These are phyloP conservation scores for Agonopterix alstromeriana DNA, from an alignment of 2,888 invertebrate species.

Conservation along the genomic window DNA sequence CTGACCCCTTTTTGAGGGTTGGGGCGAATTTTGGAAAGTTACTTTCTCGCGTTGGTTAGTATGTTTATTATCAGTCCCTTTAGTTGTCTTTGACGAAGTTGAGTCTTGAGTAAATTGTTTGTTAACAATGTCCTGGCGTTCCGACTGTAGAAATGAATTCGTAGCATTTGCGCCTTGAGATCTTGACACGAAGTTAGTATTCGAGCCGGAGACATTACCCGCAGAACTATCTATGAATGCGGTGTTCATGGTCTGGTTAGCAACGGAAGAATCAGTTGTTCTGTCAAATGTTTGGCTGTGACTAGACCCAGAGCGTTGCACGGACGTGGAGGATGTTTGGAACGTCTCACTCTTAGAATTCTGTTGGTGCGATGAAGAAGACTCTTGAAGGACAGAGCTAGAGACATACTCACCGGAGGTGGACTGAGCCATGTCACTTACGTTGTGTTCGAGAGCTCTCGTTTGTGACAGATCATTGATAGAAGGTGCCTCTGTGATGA, in stretches of 20 bases:
- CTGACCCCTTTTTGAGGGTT: slow-evolving; percentile 40
- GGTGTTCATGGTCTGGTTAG: slow-evolving; percentile 60
- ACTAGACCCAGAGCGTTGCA: slow-evolving; percentile 55
- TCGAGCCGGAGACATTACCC: slow-evolving; percentile 29
- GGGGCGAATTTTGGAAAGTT: slow-evolving; percentile 37
- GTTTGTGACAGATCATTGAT: slow-evolving; percentile 64
- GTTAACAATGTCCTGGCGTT: slow-evolving; percentile 51
- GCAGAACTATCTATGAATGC: slow-evolving; percentile 52
- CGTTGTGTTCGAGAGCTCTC: slow-evolving; percentile 47
- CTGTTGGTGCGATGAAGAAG: slow-evolving; percentile 57
- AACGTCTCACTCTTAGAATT: slow-evolving; percentile 60
- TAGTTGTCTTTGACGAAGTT: slow-evolving; percentile 20
- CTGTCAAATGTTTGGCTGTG: slow-evolving; percentile 58
- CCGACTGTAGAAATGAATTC: slow-evolving; percentile 59
- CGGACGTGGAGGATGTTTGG: slow-evolving; percentile 60
- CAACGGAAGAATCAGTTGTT: slow-evolving; percentile 49
- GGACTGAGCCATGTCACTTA: slow-evolving; percentile 64
- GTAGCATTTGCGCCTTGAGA: slow-evolving; percentile 57
- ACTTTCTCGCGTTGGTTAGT: slow-evolving; percentile 47
- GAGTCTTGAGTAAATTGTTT: slow-evolving; percentile 33
- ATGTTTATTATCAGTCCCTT: slow-evolving; percentile 33
- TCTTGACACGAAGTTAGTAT: slow-evolving; percentile 35
- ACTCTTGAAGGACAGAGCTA: slow-evolving; percentile 51
- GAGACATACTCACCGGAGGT: slow-evolving; percentile 64
- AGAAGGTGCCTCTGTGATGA: slow-evolving; percentile 71